Evolutionary conservation across 1,140 invertebrate species (phyloP), one percentile per base, ranked within the genome.

Genomic region (Brachionus sp.): DNA sequence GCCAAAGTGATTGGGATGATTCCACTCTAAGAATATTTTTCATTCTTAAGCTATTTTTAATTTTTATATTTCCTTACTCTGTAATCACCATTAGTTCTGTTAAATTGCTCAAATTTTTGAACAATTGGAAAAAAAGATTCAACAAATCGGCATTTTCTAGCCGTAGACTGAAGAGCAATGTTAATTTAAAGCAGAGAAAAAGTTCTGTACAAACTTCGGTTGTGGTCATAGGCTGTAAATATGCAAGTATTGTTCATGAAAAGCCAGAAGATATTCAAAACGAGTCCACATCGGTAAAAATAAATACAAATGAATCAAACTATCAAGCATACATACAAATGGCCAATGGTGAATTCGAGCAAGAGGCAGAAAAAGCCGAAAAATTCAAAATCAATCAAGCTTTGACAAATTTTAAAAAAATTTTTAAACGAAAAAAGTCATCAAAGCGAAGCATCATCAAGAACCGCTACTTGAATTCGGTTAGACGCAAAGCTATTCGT

Each of bases 21-120:
- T 37, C 39, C 3, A 66, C 23, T 13, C 23, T 80, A 5, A 57
- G 29, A n/a, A 25, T 66, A 19, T 80, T 80, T 66, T 80, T 80
- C 42, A 25, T 80, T 25, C 53, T 44, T 10, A 80, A 80, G 23
- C 33, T 80, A 29, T 42, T 57, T 33, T 2, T 35, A 10, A 62
- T 80, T n/a, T 80, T 80, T 25, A 33, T 80, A 3, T 19, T 80
- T 9, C 77, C 77, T 4, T 66, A 62, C 25, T 29, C 23, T 9
- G 33, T 80, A 5, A 80, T 80, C 23, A 62, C 35, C 7, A 33
- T 80, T 3, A 80, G 77, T 53, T 80, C 77, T 29, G 12, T 57
- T 66, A 80, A 80, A 35, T 44, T 80, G 50, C 39, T 80, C 5
- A 80, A 37, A 62, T 80, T 80, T 42, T 66, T 80, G 39, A 80